Base-by-base conservation (phyloP, 2,888 invertebrate species). In the Ormyrus thymus region DNA sequence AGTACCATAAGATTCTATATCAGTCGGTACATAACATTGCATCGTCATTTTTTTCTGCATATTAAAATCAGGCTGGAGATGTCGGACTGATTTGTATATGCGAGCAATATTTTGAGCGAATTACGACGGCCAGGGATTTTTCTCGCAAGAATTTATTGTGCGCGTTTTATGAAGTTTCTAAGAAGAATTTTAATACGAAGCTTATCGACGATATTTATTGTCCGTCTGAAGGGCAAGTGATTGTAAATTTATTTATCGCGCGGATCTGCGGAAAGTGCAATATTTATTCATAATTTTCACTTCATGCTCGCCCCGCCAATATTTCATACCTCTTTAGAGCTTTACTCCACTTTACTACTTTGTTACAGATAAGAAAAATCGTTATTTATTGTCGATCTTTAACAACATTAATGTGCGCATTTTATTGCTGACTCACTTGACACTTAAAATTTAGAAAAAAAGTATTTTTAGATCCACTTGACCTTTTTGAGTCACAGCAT, bases 141-240 rank as follows among this genome's bases (percentile, higher is more conserved):
- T 70, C 46, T 7, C 56, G n/a, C n/a, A 10, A n/a, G 3, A 11
- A 50, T 10, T 5, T 15, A 29, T 29, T 29, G 29, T 50, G 6
- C 2, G 46, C 9, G 58, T 46, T 50, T 70, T n/a, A 46, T 15
- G 29, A 29, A 29, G 48, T 15, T 50, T 58, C 50, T 1, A 10
- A 59, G 46, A 45, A 48, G n/a, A 69, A n/a, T 69, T 56, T 58
- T 69, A 10, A 66, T 43, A 59, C 59, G 10, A 51, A 65, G 59
- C 46, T 29, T 50, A 46, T 58, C 55, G 15, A 6, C 43, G 9
- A 68, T 56, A 55, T 45, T 70, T 29, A 46, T 46, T 62, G 45
- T 72, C 62, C 15, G 15, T 46, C 45, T 45, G 64, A 64, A 55
- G 59, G 62, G 55, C 72, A 45, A 55, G 43, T 46, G 29, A 29